A percentile compares a stretch with the other conserved stretches of the same genome.
Evolutionary conservation across 2,113 vertebrate genomes (phyloP).

Genomic region (Mormoops blainvillei): DNA sequence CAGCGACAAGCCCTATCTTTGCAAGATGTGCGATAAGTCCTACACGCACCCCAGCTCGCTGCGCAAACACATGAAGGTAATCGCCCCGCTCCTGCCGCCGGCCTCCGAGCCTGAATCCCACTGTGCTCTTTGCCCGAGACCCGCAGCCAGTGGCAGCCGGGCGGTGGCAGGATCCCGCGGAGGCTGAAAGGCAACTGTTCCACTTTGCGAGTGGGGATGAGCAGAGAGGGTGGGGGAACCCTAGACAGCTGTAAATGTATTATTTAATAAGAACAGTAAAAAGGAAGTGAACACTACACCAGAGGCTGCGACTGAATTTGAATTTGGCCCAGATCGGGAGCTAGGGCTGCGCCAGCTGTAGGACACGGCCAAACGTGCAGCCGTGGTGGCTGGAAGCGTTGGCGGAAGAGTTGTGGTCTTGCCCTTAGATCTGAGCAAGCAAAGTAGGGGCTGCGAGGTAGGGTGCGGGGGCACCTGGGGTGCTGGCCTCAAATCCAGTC

Average conservation of each 20-base stretch:
- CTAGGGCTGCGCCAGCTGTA: background rate
- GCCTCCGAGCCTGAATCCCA: background rate
- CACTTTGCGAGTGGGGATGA: background rate
- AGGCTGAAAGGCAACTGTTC: background rate
- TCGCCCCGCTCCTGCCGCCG: background rate
- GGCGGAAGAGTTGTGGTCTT: background rate
- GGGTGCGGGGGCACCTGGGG: background rate
- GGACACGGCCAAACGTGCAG: background rate
- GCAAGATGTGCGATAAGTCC: constrained; percentile 99
- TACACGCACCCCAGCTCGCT: constrained; percentile 99
- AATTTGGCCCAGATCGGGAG: background rate
- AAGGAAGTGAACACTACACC: background rate
- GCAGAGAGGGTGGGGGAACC: background rate
- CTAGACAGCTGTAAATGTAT: background rate
- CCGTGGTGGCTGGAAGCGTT: background rate
- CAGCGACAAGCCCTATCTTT: constrained; percentile 98
- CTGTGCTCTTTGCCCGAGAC: background rate
- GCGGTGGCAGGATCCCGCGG: background rate
- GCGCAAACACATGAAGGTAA: constrained; percentile 99
- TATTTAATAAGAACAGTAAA: background rate
- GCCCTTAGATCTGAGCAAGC: background rate
- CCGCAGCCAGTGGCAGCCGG: background rate
- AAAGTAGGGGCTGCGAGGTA: background rate
- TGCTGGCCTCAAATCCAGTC: background rate
- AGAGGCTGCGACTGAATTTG: background rate